Base-by-base conservation (phyloP, 2,888 invertebrate genomes). In the Magallana nippona region DNA sequence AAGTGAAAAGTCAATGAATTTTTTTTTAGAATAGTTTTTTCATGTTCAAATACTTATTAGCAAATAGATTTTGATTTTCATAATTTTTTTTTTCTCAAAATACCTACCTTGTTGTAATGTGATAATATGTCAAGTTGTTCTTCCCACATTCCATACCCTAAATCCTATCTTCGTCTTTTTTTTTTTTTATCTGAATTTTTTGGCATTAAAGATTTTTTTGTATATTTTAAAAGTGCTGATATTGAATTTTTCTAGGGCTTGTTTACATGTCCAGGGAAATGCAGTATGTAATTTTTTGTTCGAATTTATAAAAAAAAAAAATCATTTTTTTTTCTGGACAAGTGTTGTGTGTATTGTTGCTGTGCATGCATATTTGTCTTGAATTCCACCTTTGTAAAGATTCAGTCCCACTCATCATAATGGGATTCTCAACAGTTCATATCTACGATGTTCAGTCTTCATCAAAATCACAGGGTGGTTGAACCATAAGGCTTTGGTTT, bases 141-240 rank as follows among this genome's bases (percentile, higher is more conserved):
- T 71, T 27, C 71, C 27, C 11, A 71, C 71, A 71, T 71, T 71
- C 71, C 71, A 71, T 71, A 15, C 32, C 71, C 8, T 27, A 32
- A 71, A 15, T 13, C 27, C 10, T 27, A 2, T 0, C 32, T 60
- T 10, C 10, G 1, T 17, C n/a, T 19, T 10, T 1, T 60, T n/a
- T 60, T 1, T 71, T 22, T 44, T 44, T 44, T 3, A 32, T 44
- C 44, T 44, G 5, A 44, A 5, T 44, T 44, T 44, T 44, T 44
- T 44, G 5, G 44, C 44, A 44, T 44, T 44, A 44, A n/a, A 5
- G 44, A 8, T 8, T 44, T 5, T 44, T 44, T 44, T 44, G 44
- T 44, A 44, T 44, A 44, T 44, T 44, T 8, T 44, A 44, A 44
- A 44, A 44, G 8, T 44, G 5, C 8, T 44, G 44, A 8, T 44